Conservation (phyloP, 1,140 invertebrate species). For the Babylonia areolata region DNA sequence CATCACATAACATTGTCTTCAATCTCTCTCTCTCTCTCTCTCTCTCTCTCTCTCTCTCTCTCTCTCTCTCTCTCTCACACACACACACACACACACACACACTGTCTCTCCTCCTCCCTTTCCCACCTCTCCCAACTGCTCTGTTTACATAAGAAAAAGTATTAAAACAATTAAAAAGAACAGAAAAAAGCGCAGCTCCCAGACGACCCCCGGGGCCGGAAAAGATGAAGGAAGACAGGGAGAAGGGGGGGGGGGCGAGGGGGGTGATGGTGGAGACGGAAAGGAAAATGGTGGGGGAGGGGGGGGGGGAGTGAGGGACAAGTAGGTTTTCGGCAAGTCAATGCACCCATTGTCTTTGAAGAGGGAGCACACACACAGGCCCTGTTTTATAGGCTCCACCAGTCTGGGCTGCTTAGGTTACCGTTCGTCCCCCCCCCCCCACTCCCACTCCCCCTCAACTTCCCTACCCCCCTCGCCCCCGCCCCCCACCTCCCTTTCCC, state of each 20-base stretch:
- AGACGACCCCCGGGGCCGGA: background rate
- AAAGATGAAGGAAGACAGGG: background rate
- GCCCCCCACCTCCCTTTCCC: background rate
- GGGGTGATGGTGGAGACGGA: too few relatives aligned
- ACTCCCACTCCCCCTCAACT: background rate
- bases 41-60: background rate
- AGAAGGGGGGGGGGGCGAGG: background rate
- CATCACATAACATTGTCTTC: too few relatives aligned
- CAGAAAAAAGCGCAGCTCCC: background rate
- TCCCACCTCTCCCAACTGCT: background rate
- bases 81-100: constrained; percentile 16
- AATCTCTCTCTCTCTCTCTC: constrained; percentile 12
- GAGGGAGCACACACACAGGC: too few relatives aligned
- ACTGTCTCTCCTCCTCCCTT: constrained; percentile 16
- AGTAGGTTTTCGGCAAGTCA: too few relatives aligned
- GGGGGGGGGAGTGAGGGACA: too few relatives aligned
- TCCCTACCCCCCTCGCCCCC: background rate
- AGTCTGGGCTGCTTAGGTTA: too few relatives aligned
- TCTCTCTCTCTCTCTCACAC: background rate
- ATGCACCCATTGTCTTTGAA: too few relatives aligned
- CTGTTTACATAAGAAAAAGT: background rate
- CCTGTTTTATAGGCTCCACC: too few relatives aligned
- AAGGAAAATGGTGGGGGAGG: too few relatives aligned
- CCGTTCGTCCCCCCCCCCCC: too few relatives aligned
- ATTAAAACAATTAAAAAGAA: background rate